phyloP scores from a whole-genome alignment of 1,140 invertebrate genomes.

The Sitobion miscanthi region DNA sequence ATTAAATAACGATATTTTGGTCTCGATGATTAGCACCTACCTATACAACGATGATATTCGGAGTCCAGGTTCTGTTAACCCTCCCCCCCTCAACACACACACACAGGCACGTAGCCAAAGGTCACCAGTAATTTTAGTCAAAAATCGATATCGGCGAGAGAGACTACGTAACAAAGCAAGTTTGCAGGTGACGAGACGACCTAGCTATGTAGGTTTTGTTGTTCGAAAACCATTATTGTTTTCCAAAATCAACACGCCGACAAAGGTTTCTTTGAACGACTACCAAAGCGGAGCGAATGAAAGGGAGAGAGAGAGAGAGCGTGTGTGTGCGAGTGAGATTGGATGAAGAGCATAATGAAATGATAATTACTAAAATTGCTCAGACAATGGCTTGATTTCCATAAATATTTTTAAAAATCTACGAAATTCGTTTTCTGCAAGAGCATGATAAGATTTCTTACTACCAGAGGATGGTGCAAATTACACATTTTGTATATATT shows the following conservation, averaged over 20 bases:
- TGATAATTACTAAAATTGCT: not conserved
- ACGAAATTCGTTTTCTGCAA: not conserved
- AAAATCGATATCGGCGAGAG: not conserved
- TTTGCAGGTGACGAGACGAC: not conserved
- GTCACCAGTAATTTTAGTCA: not conserved
- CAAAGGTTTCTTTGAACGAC: not conserved
- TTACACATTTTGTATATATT: too few relatives aligned
- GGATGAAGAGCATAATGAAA: not conserved
- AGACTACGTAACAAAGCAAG: not conserved
- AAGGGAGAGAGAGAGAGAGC: not conserved
- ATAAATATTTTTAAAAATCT: not conserved
- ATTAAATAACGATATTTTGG: constrained; percentile 18
- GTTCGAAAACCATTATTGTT: not conserved
- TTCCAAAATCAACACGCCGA: not conserved
- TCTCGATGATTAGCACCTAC: not conserved
- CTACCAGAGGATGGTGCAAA: too few relatives aligned
- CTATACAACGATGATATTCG: not conserved
- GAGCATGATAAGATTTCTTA: not conserved
- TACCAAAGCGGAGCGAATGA: not conserved
- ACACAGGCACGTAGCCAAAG: not conserved
- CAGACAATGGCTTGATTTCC: not conserved
- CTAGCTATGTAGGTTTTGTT: not conserved
- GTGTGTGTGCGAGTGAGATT: not conserved
- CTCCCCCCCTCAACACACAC: not conserved
- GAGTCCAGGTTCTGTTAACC: not conserved